Conservation (phyloP, 2,797 vertebrate species). For the Spinibarbus caldwelli region DNA sequence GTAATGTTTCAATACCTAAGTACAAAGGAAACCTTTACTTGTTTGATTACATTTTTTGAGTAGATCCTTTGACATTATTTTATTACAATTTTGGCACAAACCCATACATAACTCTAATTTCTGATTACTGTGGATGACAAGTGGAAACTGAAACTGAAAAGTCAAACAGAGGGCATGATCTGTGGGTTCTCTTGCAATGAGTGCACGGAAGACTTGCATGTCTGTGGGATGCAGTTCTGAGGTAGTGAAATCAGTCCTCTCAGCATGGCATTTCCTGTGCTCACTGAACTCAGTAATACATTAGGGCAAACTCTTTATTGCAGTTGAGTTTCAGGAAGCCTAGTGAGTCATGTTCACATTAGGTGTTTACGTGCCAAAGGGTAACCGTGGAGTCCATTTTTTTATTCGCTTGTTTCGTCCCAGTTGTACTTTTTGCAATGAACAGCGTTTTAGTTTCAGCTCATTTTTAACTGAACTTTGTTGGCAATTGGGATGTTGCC, state of each 20-base stretch:
- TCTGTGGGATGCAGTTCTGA: conserved; percentile 42
- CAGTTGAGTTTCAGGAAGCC: conserved; percentile 15
- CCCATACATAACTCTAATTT: not conserved
- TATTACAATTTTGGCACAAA: not conserved
- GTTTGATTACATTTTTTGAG: not conserved
- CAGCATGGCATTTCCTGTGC: conserved; percentile 54
- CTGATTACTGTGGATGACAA: not conserved
- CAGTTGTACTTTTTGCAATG: not conserved
- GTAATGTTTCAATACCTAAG: not conserved
- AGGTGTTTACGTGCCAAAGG: not conserved
- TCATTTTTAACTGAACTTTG: not conserved
- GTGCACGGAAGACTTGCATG: conserved; percentile 50
- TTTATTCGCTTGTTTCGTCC: not conserved
- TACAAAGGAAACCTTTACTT: not conserved
- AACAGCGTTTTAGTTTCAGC: not conserved
- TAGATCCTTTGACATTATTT: not conserved
- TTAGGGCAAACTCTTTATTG: conserved; percentile 26
- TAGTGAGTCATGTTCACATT: not conserved
- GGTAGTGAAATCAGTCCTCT: conserved; percentile 51
- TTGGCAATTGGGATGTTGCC: not conserved
- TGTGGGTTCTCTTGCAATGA: conserved; percentile 58
- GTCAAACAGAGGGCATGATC: conserved; percentile 57
- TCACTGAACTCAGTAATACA: conserved; percentile 6
- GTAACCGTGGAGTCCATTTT: not conserved
- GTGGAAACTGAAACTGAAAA: conserved; percentile 51